Base-by-base conservation (phyloP, 2,113 vertebrate species). In the Varanus salvator region DNA sequence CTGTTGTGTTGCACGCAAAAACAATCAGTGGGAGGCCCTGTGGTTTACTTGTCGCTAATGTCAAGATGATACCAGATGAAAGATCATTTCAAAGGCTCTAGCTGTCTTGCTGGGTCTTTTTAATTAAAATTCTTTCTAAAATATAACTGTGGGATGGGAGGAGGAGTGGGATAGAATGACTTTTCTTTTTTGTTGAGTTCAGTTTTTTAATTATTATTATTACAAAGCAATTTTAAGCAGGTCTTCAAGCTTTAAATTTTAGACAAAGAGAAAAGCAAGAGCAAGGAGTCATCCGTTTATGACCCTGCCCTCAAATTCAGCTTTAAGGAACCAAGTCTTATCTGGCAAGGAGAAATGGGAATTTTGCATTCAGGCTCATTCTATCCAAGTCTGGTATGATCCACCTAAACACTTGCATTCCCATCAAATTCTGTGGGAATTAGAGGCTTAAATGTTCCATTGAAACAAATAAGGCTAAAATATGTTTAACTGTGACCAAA, bases 41-140 rank as follows among this genome's bases (percentile, higher is more conserved):
- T 90, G 94, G 91, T 91, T 94, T 92, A 86, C 54, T 92, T 95
- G 92, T 66, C 94, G 87, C 89, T 93, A 78, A 94, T 96, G 95
- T 95, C 94, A 94, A 94, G 95, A 94, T 80, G 71, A 81, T 94
- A 92, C 68, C 92, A 91, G 91, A 93, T 91, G 82, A 90, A 93
- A 92, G 71, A 93, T 93, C 92, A 95, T 94, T 95, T 93, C 82
- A 72, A 75, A 94, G 88, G 90, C 95, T 92, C 90, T 90, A 90
- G 72, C 57, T 93, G 72, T 85, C 95, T 94, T 95, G 93, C 90
- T 90, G 29, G 87, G 8, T 89, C 89, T n/a, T 89, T 93, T 95
- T 91, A 85, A 86, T 93, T 87, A 23, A 84, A 71, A 52, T 88
- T 88, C 6, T 82, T 89, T 88, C 68, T 1, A 75, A 84, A 80